Conservation (phyloP, 64 coral and sea anemone species). For the Cladopsammia gracilis region DNA sequence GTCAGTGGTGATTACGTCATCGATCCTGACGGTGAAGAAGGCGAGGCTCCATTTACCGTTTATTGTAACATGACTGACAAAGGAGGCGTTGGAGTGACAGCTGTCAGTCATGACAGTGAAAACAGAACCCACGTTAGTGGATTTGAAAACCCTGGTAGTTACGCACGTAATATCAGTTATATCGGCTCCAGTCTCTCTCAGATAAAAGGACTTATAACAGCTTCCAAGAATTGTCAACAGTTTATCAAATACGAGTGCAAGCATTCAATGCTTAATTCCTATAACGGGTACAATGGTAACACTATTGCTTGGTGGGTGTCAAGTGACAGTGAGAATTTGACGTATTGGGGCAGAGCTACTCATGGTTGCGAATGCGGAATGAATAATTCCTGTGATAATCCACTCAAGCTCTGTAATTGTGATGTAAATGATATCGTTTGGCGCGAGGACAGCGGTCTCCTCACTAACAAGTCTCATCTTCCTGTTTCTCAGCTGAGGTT, state of each 20-base stretch:
- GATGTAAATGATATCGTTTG: conserved; percentile 4
- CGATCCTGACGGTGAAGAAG: conserved; percentile 20
- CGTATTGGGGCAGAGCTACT: conserved; percentile 35
- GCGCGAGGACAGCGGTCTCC: conserved; percentile 64
- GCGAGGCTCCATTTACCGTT: conserved; percentile 37
- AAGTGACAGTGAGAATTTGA: conserved; percentile 42
- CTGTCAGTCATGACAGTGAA: conserved; percentile 68
- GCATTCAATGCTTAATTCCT: not conserved
- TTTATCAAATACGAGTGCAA: conserved; percentile 68
- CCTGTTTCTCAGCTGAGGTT: conserved; percentile 47
- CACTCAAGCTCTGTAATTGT: conserved; percentile 8
- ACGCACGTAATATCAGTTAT: conserved; percentile 17
- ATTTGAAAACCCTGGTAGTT: not conserved
- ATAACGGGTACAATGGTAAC: too few species aligned
- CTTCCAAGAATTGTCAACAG: conserved; percentile 40
- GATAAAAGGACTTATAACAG: not conserved
- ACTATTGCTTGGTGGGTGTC: conserved; percentile 50
- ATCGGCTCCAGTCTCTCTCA: not conserved
- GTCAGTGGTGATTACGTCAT: conserved; percentile 34
- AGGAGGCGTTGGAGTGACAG: conserved; percentile 62
- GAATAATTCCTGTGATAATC: conserved; percentile 6
- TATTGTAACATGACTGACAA: conserved; percentile 74
- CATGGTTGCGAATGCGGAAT: conserved; percentile 45
- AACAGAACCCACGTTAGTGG: conserved; percentile 10
- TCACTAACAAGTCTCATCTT: conserved; percentile 63